These are phyloP conservation scores for Scaptomyza parva DNA, from an alignment of 2,888 invertebrate genomes.

Conservation along the genomic window DNA sequence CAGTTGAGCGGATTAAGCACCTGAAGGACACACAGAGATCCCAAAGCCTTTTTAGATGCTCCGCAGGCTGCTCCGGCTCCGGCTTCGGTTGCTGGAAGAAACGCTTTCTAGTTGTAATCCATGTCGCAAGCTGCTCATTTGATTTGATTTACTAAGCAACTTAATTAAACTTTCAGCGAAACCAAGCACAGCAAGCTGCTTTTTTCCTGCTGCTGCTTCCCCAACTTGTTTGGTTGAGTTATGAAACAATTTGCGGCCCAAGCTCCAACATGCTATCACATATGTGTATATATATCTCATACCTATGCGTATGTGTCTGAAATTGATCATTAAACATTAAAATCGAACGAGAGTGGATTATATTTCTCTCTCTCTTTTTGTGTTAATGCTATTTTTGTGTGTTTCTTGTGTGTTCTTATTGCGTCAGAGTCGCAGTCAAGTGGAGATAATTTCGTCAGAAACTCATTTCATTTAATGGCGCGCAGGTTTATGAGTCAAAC, in stretches of 20 bases:
- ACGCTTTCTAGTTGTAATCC: constrained; percentile 42
- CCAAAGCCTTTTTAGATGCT: not conserved
- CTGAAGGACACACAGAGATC: constrained; percentile 12
- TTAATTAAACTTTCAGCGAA: constrained; percentile 77
- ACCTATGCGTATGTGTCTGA: constrained; percentile 23
- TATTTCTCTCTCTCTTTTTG: not conserved
- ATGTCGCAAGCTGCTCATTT: constrained; percentile 68
- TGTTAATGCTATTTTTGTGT: no score
- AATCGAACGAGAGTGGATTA: constrained; percentile 56
- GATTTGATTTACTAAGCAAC: constrained; percentile 76
- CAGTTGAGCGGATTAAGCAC: constrained; percentile 56
- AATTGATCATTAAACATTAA: constrained; percentile 70
- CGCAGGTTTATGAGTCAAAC: constrained; percentile 75
- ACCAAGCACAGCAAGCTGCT: constrained; percentile 31
- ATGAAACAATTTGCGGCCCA: constrained; percentile 69
- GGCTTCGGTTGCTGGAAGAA: constrained; percentile 2
- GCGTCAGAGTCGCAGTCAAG: constrained; percentile 25
- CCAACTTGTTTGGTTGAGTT: constrained; percentile 69
- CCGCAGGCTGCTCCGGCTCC: not conserved
- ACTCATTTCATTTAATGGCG: constrained; percentile 79
- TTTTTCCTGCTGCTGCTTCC: constrained; percentile 12
- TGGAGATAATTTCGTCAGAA: constrained; percentile 75
- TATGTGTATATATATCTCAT: not conserved
- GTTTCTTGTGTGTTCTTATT: constrained; percentile 3
- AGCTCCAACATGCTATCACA: constrained; percentile 18